Percentiles rank a stretch among this genome's conserved stretches.
Evolutionary conservation across 1,140 invertebrate species (phyloP).

Genomic region (Galleria mellonella): DNA sequence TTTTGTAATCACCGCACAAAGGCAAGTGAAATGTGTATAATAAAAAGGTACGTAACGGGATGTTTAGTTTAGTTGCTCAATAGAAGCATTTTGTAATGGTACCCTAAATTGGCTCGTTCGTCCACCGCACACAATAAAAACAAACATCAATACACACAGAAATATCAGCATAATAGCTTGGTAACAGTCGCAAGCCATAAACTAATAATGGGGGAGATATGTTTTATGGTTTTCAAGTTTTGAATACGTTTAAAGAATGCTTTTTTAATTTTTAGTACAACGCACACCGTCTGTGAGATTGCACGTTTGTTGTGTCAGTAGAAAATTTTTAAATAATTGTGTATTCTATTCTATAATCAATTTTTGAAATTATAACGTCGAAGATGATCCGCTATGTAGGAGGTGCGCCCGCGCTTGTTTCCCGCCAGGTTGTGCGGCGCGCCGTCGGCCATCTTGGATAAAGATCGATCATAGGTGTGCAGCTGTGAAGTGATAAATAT

Average conservation of each 20-base stretch:
- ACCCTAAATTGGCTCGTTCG: constrained; percentile 59
- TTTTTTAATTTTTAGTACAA: constrained; percentile 62
- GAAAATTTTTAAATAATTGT: not conserved
- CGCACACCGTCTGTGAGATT: constrained; percentile 45
- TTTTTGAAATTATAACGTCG: constrained; percentile 25
- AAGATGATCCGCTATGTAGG: constrained; percentile 29
- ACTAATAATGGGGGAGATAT: constrained; percentile 74
- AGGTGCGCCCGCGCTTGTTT: constrained; percentile 51
- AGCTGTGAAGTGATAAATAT: constrained; percentile 67
- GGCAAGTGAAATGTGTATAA: too few relatives aligned
- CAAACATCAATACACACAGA: constrained; percentile 63
- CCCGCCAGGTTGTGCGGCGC: constrained; percentile 39
- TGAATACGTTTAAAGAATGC: constrained; percentile 53
- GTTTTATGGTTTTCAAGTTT: constrained; percentile 69
- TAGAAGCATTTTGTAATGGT: constrained; percentile 44
- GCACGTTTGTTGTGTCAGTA: constrained; percentile 36
- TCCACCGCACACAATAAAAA: constrained; percentile 68
- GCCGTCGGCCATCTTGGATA: constrained; percentile 67
- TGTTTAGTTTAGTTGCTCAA: constrained; percentile 32
- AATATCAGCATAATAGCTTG: constrained; percentile 64
- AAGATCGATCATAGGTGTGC: constrained; percentile 70
- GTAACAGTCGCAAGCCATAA: constrained; percentile 68
- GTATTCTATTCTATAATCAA: constrained; percentile 17
- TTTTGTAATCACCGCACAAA: too few relatives aligned
- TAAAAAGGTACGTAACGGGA: constrained; percentile 14